Conservation (phyloP, 1,140 invertebrate species). For the Caenorhabditis tropicalis region DNA sequence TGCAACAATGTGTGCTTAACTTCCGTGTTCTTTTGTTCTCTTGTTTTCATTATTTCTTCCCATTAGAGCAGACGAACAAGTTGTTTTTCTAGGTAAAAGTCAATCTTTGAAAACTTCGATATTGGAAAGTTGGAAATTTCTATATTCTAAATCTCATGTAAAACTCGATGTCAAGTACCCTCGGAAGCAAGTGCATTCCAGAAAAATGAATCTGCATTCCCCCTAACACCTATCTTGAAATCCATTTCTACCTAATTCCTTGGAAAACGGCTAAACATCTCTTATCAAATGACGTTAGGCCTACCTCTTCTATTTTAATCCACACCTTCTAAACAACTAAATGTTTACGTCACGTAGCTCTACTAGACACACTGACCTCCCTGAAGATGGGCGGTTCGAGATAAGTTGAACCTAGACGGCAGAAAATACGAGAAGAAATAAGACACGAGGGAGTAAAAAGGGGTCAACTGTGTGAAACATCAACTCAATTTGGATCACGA, state of each 20-base stretch:
- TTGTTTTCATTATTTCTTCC: background rate
- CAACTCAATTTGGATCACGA: slow-evolving; percentile 4
- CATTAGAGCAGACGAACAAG: background rate
- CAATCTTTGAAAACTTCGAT: background rate
- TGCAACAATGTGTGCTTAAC: background rate
- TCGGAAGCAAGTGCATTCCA: too few species aligned
- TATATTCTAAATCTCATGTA: too few species aligned
- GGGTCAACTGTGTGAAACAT: slow-evolving; percentile 6
- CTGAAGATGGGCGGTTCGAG: background rate
- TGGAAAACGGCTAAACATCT: too few species aligned
- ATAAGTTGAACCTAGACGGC: background rate
- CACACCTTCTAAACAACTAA: background rate
- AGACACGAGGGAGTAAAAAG: background rate
- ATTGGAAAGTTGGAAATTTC: too few species aligned
- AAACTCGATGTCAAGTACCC: too few species aligned
- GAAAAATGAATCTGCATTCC: too few species aligned
- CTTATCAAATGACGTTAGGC: background rate
- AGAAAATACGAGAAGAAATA: too few species aligned
- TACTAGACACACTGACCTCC: background rate
- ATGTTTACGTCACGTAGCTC: background rate
- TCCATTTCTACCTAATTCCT: too few species aligned
- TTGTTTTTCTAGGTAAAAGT: too few species aligned
- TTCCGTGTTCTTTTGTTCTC: background rate
- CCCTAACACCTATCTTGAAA: too few species aligned
- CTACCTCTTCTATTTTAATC: background rate